phyloP scores from a whole-genome alignment of 2,113 vertebrate species.

The Rhynchopsitta pachyrhyncha region DNA sequence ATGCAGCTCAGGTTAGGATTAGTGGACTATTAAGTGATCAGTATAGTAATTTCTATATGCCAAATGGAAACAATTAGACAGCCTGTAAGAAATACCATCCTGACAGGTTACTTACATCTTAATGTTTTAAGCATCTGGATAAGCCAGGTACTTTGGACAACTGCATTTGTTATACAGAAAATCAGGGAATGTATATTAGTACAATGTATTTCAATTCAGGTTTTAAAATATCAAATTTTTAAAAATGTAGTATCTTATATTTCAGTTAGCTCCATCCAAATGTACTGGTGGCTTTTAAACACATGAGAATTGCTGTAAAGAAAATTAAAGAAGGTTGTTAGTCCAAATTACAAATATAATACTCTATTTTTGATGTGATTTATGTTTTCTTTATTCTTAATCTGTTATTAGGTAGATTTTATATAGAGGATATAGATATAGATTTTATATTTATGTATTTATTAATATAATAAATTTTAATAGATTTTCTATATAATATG shows the following conservation, averaged over 20 bases:
- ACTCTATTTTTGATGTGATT: neutral
- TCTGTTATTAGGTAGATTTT: neutral
- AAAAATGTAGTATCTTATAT: neutral
- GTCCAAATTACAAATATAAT: neutral
- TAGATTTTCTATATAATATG: neutral
- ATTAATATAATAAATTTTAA: neutral
- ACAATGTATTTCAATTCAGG: neutral
- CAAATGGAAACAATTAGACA: neutral
- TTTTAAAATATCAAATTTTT: neutral
- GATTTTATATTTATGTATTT: neutral
- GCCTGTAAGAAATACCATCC: neutral
- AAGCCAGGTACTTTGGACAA: neutral
- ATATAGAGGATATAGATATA: neutral
- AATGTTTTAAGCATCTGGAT: neutral
- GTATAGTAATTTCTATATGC: neutral
- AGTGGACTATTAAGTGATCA: neutral
- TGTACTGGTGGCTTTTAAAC: neutral
- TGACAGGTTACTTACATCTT: neutral
- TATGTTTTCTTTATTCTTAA: neutral
- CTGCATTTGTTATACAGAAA: neutral
- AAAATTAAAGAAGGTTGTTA: neutral
- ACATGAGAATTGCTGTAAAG: neutral
- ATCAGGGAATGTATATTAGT: neutral
- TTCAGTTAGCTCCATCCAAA: neutral
- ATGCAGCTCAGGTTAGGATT: neutral